Evolutionary conservation across 2,797 vertebrate species (phyloP).

Genomic region (Notamacropus eugenii): DNA sequence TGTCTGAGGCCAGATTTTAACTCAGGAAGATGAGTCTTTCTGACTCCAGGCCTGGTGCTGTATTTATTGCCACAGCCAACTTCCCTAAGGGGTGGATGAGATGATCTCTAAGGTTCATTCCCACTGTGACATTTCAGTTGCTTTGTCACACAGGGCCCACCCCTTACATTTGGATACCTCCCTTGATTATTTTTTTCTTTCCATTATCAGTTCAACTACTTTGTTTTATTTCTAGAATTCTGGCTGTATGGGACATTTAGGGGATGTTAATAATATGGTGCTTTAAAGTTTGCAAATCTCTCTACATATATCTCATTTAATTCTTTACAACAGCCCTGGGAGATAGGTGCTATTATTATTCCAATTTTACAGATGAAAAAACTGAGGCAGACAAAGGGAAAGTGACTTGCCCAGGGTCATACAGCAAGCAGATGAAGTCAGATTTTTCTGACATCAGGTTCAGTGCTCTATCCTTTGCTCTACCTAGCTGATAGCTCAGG

Average conservation of each 20-base stretch:
- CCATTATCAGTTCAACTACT: background rate
- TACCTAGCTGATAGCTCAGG: background rate
- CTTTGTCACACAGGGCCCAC: background rate
- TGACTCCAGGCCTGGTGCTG: background rate
- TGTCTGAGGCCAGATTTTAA: too few relatives aligned
- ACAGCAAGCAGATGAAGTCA: background rate
- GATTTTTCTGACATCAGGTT: background rate
- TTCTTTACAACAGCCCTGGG: background rate
- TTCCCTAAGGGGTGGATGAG: background rate
- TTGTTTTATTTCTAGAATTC: background rate
- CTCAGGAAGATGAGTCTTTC: background rate
- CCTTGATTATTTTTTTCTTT: background rate
- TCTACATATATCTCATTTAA: background rate
- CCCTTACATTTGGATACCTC: background rate
- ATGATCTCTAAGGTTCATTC: background rate
- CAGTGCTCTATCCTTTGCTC: background rate
- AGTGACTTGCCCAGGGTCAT: background rate
- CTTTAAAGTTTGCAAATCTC: background rate
- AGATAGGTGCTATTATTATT: background rate
- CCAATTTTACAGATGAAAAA: background rate
- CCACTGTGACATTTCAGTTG: background rate
- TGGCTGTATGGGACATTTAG: background rate
- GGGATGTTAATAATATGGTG: background rate
- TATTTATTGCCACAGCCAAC: background rate
- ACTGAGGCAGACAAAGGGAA: background rate